phyloP scores from a whole-genome alignment of 2,797 vertebrate species.

The Apogon hyalosoma region DNA sequence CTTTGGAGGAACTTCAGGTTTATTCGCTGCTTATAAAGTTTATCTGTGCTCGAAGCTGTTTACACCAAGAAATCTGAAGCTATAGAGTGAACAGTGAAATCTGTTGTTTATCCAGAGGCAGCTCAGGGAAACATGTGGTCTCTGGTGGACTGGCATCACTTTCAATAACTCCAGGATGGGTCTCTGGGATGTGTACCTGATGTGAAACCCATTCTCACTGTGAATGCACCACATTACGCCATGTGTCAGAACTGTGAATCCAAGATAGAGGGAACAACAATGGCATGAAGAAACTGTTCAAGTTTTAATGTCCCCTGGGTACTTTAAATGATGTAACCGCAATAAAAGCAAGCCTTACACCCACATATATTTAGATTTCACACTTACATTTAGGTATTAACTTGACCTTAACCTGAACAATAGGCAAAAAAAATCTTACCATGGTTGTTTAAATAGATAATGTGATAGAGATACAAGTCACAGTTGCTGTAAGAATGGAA shows the following conservation, averaged over 20 bases:
- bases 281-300: no score
- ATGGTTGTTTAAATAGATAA: no score
- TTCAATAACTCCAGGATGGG: slow-evolving; percentile 1
- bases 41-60: not conserved
- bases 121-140: not conserved
- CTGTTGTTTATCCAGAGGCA: slow-evolving; percentile 2
- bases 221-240: slow-evolving; percentile 8
- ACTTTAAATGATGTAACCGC: not conserved
- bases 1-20: slow-evolving; percentile 19
- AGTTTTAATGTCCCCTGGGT: not conserved
- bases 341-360: not conserved
- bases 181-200: slow-evolving; percentile 15
- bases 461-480: no score
- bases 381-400: no score
- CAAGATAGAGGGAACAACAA: not conserved
- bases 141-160: not conserved
- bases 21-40: not conserved
- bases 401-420: no score
- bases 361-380: no score
- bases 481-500: no score
- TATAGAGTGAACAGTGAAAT: slow-evolving; percentile 4
- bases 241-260: slow-evolving; percentile 7
- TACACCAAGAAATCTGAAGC: not conserved
- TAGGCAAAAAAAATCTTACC: no score
- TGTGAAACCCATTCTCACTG: slow-evolving; percentile 14